phyloP scores from a whole-genome alignment of 2,113 vertebrate species.

The Pipa parva region DNA sequence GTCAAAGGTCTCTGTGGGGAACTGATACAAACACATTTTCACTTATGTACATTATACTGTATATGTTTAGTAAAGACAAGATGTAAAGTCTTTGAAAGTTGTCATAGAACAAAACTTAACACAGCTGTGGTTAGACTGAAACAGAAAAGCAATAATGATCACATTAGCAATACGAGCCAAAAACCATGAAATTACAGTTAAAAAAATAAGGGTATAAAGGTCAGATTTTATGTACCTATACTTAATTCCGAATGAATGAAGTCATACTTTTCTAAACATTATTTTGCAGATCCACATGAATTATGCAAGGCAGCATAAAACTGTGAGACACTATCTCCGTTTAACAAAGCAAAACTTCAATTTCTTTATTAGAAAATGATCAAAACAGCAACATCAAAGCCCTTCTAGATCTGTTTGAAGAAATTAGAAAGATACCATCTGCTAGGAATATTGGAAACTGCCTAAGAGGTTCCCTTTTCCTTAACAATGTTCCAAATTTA shows the following conservation, averaged over 20 bases:
- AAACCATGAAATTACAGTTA: not conserved
- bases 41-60: no score
- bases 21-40: no score
- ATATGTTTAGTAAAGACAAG: no score
- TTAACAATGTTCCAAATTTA: constrained; percentile 33
- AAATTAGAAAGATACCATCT: constrained; percentile 35
- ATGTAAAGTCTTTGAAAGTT: not conserved
- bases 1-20: no score
- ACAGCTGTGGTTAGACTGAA: not conserved
- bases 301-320: not conserved
- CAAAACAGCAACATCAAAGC: not conserved
- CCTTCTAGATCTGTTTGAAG: not conserved
- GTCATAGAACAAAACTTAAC: not conserved
- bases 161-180: not conserved
- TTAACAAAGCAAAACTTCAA: not conserved
- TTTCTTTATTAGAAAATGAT: not conserved
- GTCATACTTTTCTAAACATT: not conserved
- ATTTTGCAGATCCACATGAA: not conserved
- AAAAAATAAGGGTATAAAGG: not conserved
- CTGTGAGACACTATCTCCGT: not conserved
- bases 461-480: constrained; percentile 1
- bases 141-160: no score
- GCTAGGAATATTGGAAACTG: constrained; percentile 30
- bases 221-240: not conserved
- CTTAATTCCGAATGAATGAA: not conserved